These are phyloP conservation scores for Capreolus pygargus DNA, from an alignment of 2,113 vertebrate genomes.

Conservation along the genomic window DNA sequence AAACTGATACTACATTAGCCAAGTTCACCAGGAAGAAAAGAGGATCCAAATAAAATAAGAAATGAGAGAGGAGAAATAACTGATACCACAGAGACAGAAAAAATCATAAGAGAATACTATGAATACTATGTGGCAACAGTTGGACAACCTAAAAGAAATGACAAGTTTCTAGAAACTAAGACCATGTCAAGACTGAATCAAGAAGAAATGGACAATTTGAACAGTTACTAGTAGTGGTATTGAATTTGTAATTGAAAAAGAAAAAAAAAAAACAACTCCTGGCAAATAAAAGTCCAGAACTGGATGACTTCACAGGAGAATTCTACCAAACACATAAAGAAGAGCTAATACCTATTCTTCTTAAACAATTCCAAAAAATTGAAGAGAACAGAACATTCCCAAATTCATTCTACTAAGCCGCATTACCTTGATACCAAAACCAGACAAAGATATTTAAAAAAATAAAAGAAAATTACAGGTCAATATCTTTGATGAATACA, in stretches of 20 bases:
- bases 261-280: background rate
- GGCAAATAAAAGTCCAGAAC: background rate
- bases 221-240: background rate
- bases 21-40: background rate
- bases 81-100: background rate
- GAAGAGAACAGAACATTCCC: background rate
- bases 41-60: background rate
- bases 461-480: background rate
- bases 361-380: background rate
- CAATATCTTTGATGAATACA: background rate
- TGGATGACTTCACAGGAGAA: background rate
- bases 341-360: background rate
- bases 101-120: background rate
- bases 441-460: background rate
- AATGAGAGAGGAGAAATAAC: background rate
- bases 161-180: background rate
- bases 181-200: background rate
- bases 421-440: background rate
- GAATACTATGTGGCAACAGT: background rate
- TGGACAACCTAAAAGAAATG: background rate
- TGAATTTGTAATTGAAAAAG: background rate
- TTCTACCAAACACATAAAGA: background rate
- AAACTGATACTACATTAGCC: background rate
- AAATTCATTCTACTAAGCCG: background rate
- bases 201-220: background rate